phyloP scores from a whole-genome alignment of 2,797 vertebrate genomes.

The Sternotherus odoratus region DNA sequence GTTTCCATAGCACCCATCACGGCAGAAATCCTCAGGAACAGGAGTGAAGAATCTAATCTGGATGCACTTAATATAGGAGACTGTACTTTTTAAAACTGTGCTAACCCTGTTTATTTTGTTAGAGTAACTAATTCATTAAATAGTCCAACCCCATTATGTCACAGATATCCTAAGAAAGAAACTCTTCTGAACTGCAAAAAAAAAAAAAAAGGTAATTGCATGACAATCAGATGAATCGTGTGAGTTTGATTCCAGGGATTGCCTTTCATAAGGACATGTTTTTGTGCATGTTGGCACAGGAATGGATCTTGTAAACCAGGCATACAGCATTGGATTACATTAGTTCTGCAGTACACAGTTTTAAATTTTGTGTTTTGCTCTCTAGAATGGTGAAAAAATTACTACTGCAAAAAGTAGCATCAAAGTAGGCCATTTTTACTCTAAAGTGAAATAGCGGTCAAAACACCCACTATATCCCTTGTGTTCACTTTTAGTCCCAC shows the following conservation, averaged over 20 bases:
- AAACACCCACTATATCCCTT: neutral
- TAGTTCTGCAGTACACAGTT: neutral
- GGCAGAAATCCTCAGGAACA: neutral
- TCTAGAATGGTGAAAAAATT: neutral
- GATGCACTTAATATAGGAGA: neutral
- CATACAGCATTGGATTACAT: neutral
- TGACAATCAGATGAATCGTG: neutral
- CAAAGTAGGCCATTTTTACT: neutral
- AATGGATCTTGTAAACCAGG: neutral
- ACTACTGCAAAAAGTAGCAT: neutral
- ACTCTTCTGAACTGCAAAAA: neutral
- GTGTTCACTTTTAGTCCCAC: neutral
- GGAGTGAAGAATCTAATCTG: rapidly evolving
- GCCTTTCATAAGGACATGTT: rapidly evolving
- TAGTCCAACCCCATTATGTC: neutral
- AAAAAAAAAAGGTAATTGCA: neutral
- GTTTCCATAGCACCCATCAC: neutral
- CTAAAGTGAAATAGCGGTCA: neutral
- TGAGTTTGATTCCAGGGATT: rapidly evolving
- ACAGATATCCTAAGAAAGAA: rapidly evolving
- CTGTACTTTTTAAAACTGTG: neutral
- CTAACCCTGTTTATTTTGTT: neutral
- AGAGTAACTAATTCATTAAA: rapidly evolving
- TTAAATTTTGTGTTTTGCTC: neutral
- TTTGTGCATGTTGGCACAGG: neutral